Percentiles rank a stretch among this genome's conserved stretches.
These are phyloP conservation scores for Astur gentilis DNA, from an alignment of 2,113 vertebrate genomes.

Conservation along the genomic window DNA sequence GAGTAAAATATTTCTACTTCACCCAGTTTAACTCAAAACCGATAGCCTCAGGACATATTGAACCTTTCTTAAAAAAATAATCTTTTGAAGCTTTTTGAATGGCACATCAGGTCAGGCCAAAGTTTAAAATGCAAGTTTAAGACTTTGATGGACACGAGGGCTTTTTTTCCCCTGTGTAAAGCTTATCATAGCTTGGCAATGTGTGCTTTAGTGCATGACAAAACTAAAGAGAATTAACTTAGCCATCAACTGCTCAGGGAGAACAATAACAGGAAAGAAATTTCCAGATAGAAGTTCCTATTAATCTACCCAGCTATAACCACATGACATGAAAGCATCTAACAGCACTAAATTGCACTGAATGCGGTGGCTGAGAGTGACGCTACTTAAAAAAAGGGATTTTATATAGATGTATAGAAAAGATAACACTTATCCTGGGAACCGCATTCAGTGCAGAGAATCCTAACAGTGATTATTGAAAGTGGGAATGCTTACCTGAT, in stretches of 20 bases:
- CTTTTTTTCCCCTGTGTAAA: conserved; percentile 79
- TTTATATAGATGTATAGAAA: neutral
- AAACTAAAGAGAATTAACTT: conserved; percentile 99
- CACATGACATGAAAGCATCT: conserved; percentile 70
- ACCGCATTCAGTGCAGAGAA: neutral
- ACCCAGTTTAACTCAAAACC: conserved; percentile 99
- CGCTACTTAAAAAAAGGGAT: neutral
- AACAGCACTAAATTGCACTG: conserved; percentile 50
- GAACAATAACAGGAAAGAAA: conserved; percentile 92
- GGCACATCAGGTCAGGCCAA: conserved; percentile 93
- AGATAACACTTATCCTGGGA: neutral
- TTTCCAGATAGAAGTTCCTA: conserved; percentile 87
- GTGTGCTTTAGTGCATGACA: conserved; percentile 93
- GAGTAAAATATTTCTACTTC: conserved; percentile 99
- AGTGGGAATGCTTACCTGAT: neutral
- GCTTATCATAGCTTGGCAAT: conserved; percentile 93
- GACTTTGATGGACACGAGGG: conserved; percentile 87
- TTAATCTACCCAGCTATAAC: conserved; percentile 81
- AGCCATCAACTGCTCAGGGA: conserved; percentile 94
- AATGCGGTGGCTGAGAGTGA: conserved; percentile 1
- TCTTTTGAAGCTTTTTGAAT: conserved; percentile 90
- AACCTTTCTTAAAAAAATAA: conserved; percentile 89
- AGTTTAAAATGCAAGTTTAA: conserved; percentile 94
- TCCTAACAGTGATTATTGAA: neutral
- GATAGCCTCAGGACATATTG: conserved; percentile 98